Percentiles rank a stretch among this genome's conserved stretches.
Evolutionary conservation across 2,888 invertebrate genomes (phyloP).

Genomic region (Ectropis crepuscularia): DNA sequence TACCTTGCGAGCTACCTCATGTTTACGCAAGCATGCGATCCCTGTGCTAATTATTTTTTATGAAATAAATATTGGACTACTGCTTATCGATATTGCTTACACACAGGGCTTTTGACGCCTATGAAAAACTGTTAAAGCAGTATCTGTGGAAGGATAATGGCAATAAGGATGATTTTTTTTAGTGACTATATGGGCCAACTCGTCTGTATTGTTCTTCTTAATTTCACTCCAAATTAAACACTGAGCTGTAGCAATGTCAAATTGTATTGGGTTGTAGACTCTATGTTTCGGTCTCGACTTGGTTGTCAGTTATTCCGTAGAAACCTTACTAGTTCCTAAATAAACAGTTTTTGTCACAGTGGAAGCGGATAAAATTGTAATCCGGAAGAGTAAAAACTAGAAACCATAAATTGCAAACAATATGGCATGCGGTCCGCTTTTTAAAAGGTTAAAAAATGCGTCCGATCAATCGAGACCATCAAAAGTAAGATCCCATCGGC

Average conservation of each 20-base stretch:
- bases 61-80: background rate
- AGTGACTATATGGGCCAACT: too few relatives aligned
- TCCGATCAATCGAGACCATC: conserved; percentile 71
- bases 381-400: conserved; percentile 71
- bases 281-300: conserved; percentile 1
- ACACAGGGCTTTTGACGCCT: too few relatives aligned
- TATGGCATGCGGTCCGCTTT: conserved; percentile 62
- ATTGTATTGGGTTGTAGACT: too few relatives aligned
- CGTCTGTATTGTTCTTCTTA: too few relatives aligned
- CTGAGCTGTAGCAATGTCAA: too few relatives aligned
- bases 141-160: too few relatives aligned
- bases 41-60: background rate
- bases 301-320: conserved; percentile 16
- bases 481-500: conserved; percentile 62
- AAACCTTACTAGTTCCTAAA: conserved; percentile 19
- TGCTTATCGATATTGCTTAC: too few relatives aligned
- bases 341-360: conserved; percentile 28
- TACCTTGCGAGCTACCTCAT: conserved; percentile 2
- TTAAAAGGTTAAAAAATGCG: conserved; percentile 63
- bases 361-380: conserved; percentile 49
- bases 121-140: too few relatives aligned
- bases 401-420: conserved; percentile 77
- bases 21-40: conserved; percentile 5
- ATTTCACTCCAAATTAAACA: too few relatives aligned
- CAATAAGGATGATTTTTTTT: too few relatives aligned